These are phyloP conservation scores for Alligator mississippiensis DNA, from an alignment of 2,113 vertebrate genomes.

Conservation along the genomic window DNA sequence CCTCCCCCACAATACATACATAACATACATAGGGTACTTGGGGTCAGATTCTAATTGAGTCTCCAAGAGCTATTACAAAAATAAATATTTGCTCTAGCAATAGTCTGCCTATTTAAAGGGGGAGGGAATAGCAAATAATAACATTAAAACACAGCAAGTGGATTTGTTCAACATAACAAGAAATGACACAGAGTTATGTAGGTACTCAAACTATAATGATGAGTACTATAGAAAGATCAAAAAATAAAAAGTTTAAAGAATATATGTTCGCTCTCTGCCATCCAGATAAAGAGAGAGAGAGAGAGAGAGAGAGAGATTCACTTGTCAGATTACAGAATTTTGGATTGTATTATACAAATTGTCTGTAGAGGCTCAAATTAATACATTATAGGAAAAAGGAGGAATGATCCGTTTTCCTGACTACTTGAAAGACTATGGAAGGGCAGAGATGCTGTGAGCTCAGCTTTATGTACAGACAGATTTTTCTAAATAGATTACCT, in stretches of 20 bases:
- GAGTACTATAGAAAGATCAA: background rate
- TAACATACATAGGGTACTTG: fast-evolving
- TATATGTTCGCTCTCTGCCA: background rate
- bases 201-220: background rate
- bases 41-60: background rate
- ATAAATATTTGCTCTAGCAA: no score
- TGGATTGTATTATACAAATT: background rate
- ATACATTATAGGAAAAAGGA: background rate
- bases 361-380: background rate
- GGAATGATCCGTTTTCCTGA: background rate
- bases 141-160: no score
- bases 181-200: fast-evolving
- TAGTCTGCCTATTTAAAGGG: no score
- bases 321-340: background rate
- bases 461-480: background rate
- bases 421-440: no score
- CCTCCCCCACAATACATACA: no score
- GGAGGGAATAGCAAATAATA: no score
- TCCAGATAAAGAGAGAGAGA: background rate
- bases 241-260: background rate
- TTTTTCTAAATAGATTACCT: background rate
- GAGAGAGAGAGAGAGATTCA: background rate
- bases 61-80: background rate
- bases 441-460: fast-evolving
- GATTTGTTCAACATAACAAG: no score